Evolutionary conservation across 2,797 vertebrate genomes (phyloP).

Genomic region (Macropodus opercularis): DNA sequence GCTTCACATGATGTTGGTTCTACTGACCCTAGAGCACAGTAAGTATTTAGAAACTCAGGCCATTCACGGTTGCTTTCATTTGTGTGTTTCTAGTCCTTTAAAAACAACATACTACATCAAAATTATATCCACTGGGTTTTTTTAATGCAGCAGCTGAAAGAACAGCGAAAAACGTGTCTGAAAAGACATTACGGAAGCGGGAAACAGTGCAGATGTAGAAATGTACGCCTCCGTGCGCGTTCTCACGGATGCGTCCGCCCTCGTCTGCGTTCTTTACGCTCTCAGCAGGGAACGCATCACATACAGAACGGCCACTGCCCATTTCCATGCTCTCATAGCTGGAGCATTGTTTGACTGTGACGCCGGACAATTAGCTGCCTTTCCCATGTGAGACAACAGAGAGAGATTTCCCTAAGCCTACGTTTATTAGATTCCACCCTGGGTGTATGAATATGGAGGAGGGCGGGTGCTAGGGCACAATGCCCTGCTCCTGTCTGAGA

Average conservation of each 20-base stretch:
- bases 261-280: constrained; percentile 31
- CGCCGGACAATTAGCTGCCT: constrained; percentile 54
- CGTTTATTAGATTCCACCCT: constrained; percentile 75
- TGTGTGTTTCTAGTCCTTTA: neutral
- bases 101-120: too few relatives aligned
- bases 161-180: neutral
- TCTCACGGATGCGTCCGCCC: constrained; percentile 56
- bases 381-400: constrained; percentile 69
- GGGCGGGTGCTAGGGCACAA: constrained; percentile 59
- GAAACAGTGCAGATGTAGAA: too few relatives aligned
- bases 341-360: constrained; percentile 65
- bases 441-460: constrained; percentile 79
- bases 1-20: neutral
- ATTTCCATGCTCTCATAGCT: constrained; percentile 52
- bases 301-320: constrained; percentile 19
- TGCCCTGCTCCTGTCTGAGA: constrained; percentile 61
- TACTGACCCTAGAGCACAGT: neutral
- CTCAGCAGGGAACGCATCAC: constrained; percentile 31
- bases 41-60: neutral
- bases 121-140: too few relatives aligned
- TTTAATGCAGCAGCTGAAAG: too few relatives aligned
- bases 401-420: constrained; percentile 63
- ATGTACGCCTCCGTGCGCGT: constrained; percentile 37
- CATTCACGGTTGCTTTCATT: too few relatives aligned
- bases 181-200: constrained; percentile 6